A percentile compares a stretch with the other conserved stretches of the same genome.
Evolutionary conservation across 2,888 invertebrate genomes (phyloP).

Genomic region (Flexamia atlantica): DNA sequence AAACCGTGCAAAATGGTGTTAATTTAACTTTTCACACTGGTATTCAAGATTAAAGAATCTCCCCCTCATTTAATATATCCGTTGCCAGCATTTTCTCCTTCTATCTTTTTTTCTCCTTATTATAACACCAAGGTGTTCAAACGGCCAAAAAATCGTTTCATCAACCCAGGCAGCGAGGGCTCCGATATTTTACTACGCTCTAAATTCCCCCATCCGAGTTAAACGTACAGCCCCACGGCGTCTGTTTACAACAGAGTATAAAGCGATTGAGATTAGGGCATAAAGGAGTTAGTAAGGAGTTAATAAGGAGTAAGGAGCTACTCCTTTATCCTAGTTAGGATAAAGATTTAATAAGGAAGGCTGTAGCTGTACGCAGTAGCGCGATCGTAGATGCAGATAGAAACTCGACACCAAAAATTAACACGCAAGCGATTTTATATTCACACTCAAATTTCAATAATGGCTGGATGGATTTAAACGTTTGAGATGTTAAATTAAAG

Average conservation of each 20-base stretch:
- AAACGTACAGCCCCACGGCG: conserved; percentile 6
- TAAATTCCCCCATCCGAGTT: conserved; percentile 26
- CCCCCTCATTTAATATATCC: no score
- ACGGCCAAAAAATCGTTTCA: neutral
- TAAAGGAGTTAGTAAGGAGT: conserved; percentile 48
- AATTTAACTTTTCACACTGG: no score
- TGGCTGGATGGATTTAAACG: no score
- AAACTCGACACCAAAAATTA: neutral
- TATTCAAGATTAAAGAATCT: no score
- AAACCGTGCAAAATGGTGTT: no score
- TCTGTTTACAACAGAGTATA: conserved; percentile 40
- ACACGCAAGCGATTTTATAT: no score
- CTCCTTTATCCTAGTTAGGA: no score
- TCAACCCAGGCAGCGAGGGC: neutral
- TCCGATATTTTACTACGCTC: conserved; percentile 13
- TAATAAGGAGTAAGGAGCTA: no score
- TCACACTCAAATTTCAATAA: no score
- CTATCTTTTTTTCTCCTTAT: neutral
- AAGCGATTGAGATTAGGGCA: conserved; percentile 43
- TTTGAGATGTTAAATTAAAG: no score
- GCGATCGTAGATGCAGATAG: neutral
- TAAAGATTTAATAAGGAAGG: no score
- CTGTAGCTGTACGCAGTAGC: neutral
- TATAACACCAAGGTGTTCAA: neutral
- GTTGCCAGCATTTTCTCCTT: no score